Conservation (phyloP, 2,797 vertebrate species). For the Molossus molossus region DNA sequence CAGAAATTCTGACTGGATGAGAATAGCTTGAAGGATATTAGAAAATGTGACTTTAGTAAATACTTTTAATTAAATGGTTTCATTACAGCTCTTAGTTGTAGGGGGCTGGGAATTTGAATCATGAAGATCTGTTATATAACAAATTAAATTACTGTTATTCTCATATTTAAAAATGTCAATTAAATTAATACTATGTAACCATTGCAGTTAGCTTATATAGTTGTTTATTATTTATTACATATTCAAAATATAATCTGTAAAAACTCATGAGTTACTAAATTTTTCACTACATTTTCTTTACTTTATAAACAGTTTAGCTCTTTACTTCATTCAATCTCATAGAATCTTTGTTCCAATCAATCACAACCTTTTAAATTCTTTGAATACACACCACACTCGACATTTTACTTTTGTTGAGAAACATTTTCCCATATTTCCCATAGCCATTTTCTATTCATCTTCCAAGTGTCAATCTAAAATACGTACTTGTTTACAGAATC, state of each 20-base stretch:
- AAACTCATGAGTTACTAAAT: not conserved
- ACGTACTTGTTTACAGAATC: not conserved
- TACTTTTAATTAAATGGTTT: not conserved
- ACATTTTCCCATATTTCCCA: not conserved
- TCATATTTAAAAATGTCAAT: slow-evolving; percentile 20
- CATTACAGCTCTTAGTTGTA: not conserved
- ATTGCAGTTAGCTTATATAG: not conserved
- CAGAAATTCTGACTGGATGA: slow-evolving; percentile 30
- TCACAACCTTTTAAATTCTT: not conserved
- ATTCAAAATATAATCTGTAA: not conserved
- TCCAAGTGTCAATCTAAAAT: not conserved
- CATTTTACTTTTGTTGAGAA: not conserved
- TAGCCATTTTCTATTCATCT: not conserved
- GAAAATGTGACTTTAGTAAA: not conserved
- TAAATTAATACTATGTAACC: not conserved
- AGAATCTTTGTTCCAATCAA: not conserved
- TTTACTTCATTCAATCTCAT: not conserved
- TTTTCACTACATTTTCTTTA: not conserved
- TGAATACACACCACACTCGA: not conserved
- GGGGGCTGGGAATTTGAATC: not conserved
- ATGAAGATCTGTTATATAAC: not conserved
- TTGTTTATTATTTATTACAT: not conserved
- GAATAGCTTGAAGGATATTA: not conserved
- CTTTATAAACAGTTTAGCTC: not conserved
- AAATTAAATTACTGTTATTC: not conserved